Conservation (phyloP, 2,113 vertebrate genomes). For the Polypterus senegalus region DNA sequence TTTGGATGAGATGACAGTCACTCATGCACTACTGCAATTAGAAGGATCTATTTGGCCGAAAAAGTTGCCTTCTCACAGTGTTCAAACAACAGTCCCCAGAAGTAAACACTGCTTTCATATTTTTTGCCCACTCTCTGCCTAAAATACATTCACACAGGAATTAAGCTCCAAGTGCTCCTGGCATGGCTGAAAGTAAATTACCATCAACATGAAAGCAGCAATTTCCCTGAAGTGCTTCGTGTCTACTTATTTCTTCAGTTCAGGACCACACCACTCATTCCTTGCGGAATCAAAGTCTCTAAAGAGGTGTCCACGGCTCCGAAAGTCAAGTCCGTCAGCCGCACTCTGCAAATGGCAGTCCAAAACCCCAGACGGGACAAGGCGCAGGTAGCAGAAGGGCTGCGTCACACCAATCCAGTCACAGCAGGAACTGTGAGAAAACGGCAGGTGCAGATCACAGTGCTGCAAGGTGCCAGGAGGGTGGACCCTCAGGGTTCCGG, state of each 20-base stretch:
- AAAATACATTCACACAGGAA: background rate
- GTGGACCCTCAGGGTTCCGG: constrained; percentile 48
- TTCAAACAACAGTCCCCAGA: background rate
- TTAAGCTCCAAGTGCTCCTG: constrained; percentile 1
- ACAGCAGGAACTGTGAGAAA: background rate
- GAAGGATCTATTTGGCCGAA: background rate
- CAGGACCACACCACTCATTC: background rate
- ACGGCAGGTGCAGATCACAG: background rate
- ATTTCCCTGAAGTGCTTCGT: no score
- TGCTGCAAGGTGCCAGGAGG: background rate
- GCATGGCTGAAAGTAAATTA: no score
- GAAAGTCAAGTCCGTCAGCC: background rate
- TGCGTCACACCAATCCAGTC: background rate
- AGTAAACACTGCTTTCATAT: background rate
- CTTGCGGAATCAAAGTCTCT: background rate
- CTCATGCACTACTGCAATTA: background rate
- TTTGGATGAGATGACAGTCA: background rate
- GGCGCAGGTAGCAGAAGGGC: background rate
- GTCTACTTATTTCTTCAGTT: no score
- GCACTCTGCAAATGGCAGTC: background rate
- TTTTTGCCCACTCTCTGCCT: background rate
- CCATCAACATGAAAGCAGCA: no score
- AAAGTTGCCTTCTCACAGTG: background rate
- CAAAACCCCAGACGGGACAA: no score
- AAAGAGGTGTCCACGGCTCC: background rate